Base-by-base conservation (phyloP, 1,140 invertebrate genomes). In the Charaxes varanes region DNA sequence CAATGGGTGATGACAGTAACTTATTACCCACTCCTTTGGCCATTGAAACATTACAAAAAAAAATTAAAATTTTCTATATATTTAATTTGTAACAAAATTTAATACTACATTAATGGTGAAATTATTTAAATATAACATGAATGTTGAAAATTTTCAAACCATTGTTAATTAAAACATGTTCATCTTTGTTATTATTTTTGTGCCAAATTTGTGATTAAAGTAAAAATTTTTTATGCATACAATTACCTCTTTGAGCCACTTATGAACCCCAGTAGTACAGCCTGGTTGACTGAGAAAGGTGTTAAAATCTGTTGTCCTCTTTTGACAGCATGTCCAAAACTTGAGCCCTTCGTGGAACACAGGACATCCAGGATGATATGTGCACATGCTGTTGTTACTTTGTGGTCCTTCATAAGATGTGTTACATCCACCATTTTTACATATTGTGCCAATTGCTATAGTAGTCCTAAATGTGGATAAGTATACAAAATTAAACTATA, bases 341-440 rank as follows among this genome's bases (percentile, higher is more conserved):
- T 99, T 99, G 71, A 99, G 86, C 0, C 97, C 98, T 87, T 99
- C 98, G 69, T 99, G 98, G 76, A 99, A 99, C 24, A 99, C 88
- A 2, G 97, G 95, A 8, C 87, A 84, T 0, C 97, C 98, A 11
- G 95, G 90, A 86, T 99, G 98, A 86, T 94, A 87, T 22, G 86
- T 80, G 72, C 98, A 99, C 21, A 82, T 64, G 28, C 88, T 86
- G 6, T 85, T 47, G 56, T 95, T 88, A 30, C 87, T 90, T 17
- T 88, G 67, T 12, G 89, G 85, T 1, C 91, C 93, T 57, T 88
- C 85, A 66, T 94, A 98, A 0, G 86, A 85, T 32, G 70, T 80
- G 68, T 88, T 91, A 66, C 97, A 99, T 0, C 93, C 91, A 58
- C 89, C 92, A 76, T 97, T 97, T 74, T 95, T 94, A 81, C 97